Evolutionary conservation across 2,888 invertebrate genomes (phyloP).

Genomic region (Dolichopus griseipennis): DNA sequence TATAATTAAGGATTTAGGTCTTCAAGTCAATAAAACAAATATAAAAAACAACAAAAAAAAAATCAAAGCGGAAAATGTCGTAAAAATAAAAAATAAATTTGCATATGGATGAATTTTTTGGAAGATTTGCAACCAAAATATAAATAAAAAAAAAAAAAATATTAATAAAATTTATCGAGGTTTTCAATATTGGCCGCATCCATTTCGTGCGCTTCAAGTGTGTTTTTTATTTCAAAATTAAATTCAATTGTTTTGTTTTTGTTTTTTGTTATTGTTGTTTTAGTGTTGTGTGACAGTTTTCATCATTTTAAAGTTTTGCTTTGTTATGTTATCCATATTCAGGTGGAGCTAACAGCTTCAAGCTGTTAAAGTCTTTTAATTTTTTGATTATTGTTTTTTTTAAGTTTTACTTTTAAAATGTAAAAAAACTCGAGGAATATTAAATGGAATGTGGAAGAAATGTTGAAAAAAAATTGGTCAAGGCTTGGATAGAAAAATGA

Average conservation of each 20-base stretch:
- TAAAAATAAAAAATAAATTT: slow-evolving; percentile 2
- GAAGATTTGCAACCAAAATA: not conserved
- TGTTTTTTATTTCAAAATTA: not conserved
- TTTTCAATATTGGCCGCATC: not conserved
- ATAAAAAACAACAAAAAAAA: not conserved
- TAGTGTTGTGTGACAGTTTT: not conserved
- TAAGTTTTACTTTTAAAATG: too few species aligned
- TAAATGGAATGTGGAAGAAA: too few species aligned
- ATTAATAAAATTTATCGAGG: not conserved
- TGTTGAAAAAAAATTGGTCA: too few species aligned
- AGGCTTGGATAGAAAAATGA: too few species aligned
- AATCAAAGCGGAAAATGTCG: not conserved
- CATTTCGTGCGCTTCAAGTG: not conserved
- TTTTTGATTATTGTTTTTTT: not conserved
- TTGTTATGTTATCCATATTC: not conserved
- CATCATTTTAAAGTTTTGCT: not conserved
- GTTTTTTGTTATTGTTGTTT: not conserved
- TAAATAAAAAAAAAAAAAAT: not conserved
- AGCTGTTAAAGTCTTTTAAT: not conserved
- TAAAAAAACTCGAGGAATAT: too few species aligned
- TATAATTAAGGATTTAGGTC: slow-evolving; percentile 3
- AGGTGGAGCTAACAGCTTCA: not conserved
- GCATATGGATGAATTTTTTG: slow-evolving; percentile 2
- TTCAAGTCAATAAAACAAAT: slow-evolving; percentile 5
- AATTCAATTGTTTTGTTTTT: not conserved